Percentiles rank a stretch among this genome's conserved stretches.
phyloP scores from a whole-genome alignment of 2,797 vertebrate genomes.

The Gallinago solitaria region DNA sequence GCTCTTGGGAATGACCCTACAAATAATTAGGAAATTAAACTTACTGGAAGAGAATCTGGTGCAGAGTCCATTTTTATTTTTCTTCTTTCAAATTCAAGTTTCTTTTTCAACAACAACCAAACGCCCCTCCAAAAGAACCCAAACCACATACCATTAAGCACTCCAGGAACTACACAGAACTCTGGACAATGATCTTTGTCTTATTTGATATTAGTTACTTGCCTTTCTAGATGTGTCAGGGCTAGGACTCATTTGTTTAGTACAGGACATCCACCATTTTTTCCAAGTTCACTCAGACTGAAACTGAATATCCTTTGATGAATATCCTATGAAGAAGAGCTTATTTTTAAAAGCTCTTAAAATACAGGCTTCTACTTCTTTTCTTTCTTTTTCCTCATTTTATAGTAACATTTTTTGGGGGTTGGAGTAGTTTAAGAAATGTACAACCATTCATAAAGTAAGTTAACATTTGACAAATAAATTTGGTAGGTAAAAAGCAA shows the following conservation, averaged over 20 bases:
- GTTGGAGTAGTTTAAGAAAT: background rate
- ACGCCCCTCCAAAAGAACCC: background rate
- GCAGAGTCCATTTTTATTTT: background rate
- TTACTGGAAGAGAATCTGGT: slow-evolving; percentile 50
- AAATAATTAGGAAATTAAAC: slow-evolving; percentile 64
- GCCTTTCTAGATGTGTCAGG: background rate
- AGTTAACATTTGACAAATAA: background rate
- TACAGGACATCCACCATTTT: background rate
- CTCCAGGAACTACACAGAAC: background rate
- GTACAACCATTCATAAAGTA: background rate
- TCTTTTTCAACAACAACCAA: background rate
- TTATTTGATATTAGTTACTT: background rate
- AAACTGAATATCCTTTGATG: background rate
- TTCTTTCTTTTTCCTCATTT: background rate
- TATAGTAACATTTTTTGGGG: fast-evolving
- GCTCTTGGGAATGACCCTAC: background rate
- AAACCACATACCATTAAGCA: fast-evolving
- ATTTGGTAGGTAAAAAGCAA: background rate
- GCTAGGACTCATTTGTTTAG: background rate
- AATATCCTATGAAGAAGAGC: background rate
- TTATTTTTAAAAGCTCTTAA: background rate
- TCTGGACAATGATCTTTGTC: background rate
- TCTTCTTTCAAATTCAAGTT: background rate
- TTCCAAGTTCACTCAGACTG: background rate
- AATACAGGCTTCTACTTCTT: background rate